A percentile compares a stretch with the other conserved stretches of the same genome.
These are phyloP conservation scores for Galerucella calmariensis DNA, from an alignment of 2,888 invertebrate genomes.

Conservation along the genomic window DNA sequence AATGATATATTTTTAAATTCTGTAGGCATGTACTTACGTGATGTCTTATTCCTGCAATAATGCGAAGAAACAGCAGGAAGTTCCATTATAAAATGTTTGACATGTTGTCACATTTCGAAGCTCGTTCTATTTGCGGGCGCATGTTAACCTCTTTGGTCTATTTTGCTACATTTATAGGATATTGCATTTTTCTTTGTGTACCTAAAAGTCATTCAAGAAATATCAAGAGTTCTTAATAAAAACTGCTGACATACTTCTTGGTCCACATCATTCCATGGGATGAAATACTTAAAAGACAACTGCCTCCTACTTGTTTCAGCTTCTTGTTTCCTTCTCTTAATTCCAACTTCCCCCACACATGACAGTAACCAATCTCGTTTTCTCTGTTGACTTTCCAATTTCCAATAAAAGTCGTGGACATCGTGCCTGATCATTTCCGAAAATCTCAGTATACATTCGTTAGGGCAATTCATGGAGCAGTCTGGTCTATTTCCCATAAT, in stretches of 20 bases:
- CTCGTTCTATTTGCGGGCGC: constrained; percentile 31
- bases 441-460: no score
- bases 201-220: constrained; percentile 35
- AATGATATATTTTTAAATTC: constrained; percentile 40
- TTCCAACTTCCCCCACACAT: constrained; percentile 23
- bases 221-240: constrained; percentile 36
- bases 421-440: no score
- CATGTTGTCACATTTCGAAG: constrained; percentile 15
- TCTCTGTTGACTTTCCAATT: constrained; percentile 16
- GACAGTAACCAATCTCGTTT: constrained; percentile 28
- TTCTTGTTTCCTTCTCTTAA: constrained; percentile 35
- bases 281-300: constrained; percentile 35
- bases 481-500: no score
- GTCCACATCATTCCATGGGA: constrained; percentile 30
- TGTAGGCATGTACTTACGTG: constrained; percentile 37
- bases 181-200: constrained; percentile 32
- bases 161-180: constrained; percentile 24
- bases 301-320: constrained; percentile 44
- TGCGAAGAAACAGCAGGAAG: constrained; percentile 41
- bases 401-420: constrained; percentile 9
- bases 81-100: constrained; percentile 30
- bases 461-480: no score
- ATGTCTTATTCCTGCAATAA: constrained; percentile 33
- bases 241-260: constrained; percentile 38
- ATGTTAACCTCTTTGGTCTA: constrained; percentile 37